Evolutionary conservation across 2,888 invertebrate species (phyloP).

Genomic region (Eutolmus rufibarbis): DNA sequence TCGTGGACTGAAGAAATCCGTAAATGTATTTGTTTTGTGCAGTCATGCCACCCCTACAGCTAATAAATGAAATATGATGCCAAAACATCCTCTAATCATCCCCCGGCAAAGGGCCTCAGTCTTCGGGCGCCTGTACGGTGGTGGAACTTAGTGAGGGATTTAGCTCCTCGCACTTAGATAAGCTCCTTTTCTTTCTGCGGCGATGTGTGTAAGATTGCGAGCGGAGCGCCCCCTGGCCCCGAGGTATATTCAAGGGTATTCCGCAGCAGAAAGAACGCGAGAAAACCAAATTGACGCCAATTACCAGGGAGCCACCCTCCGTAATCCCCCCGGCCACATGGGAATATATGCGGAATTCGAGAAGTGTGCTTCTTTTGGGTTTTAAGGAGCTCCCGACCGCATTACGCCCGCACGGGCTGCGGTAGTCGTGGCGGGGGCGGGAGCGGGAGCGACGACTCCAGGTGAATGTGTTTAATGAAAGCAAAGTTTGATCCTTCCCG

Average conservation of each 20-base stretch:
- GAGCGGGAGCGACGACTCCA: neutral
- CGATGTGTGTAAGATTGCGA: constrained; percentile 13
- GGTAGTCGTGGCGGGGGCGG: neutral
- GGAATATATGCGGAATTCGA: constrained; percentile 38
- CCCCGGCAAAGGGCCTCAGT: constrained; percentile 40
- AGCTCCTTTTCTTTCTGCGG: neutral
- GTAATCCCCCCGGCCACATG: constrained; percentile 47
- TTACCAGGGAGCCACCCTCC: constrained; percentile 58
- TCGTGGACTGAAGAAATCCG: neutral
- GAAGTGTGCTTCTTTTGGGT: constrained; percentile 31
- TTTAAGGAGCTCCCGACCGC: constrained; percentile 16
- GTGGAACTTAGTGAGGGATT: neutral
- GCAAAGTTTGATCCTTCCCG: constrained; percentile 31
- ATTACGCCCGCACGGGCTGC: neutral
- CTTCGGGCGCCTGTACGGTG: neutral
- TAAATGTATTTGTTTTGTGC: constrained; percentile 34
- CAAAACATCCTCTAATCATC: constrained; percentile 52
- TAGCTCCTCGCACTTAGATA: constrained; percentile 16
- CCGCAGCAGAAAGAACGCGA: constrained; percentile 52
- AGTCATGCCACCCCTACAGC: constrained; percentile 44
- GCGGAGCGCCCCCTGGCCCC: neutral
- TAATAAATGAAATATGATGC: constrained; percentile 54
- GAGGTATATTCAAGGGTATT: neutral
- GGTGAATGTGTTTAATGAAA: constrained; percentile 34
- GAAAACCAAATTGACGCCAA: constrained; percentile 65